These are phyloP conservation scores for Hiodon alosoides DNA, from an alignment of 2,113 vertebrate genomes.

Conservation along the genomic window DNA sequence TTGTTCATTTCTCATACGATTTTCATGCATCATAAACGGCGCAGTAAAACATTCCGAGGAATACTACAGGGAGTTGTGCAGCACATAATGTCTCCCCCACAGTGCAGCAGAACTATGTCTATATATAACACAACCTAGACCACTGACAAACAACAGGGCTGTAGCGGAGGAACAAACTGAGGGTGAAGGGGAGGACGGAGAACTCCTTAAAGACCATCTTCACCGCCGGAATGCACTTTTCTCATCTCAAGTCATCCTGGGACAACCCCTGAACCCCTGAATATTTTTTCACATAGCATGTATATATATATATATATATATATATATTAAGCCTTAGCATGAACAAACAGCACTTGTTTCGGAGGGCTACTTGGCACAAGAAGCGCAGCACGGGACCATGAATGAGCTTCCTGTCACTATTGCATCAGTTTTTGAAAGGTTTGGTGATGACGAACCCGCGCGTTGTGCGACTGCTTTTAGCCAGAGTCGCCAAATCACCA, in stretches of 20 bases:
- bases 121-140: neutral
- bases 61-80: no score
- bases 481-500: neutral
- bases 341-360: slow-evolving; percentile 23
- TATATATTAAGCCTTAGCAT: slow-evolving; percentile 5
- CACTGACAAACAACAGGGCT: neutral
- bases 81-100: neutral
- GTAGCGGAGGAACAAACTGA: neutral
- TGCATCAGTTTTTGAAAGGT: slow-evolving; percentile 6
- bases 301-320: neutral
- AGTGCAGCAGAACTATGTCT: neutral
- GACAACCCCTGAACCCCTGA: neutral
- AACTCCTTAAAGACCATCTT: neutral
- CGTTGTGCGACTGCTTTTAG: no score
- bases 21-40: no score
- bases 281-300: neutral
- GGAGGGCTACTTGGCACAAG: neutral
- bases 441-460: slow-evolving; percentile 2
- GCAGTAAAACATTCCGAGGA: no score
- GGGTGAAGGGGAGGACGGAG: no score
- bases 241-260: neutral
- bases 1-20: no score
- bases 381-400: slow-evolving; percentile 6
- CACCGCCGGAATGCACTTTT: neutral
- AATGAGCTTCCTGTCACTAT: slow-evolving; percentile 13